These are phyloP conservation scores for Pheosia gnoma DNA, from an alignment of 2,888 invertebrate genomes.

Conservation along the genomic window DNA sequence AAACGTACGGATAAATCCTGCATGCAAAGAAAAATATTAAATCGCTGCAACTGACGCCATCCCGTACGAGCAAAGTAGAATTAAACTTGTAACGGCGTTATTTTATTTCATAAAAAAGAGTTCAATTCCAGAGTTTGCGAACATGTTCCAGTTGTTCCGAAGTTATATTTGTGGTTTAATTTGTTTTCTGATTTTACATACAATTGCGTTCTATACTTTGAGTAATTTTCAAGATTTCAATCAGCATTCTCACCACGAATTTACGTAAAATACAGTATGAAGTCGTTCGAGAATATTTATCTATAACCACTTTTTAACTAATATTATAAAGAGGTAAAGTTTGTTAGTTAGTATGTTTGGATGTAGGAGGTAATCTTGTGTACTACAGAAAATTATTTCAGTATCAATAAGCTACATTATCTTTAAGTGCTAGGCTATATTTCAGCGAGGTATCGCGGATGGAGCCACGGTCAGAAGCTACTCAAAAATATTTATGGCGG, in stretches of 20 bases:
- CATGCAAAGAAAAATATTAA: neutral
- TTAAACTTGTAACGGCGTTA: conserved; percentile 32
- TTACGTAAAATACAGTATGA: neutral
- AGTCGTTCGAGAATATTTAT: no score
- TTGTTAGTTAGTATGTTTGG: no score
- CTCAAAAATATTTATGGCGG: no score
- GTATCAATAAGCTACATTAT: no score
- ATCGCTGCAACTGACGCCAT: conserved; percentile 15
- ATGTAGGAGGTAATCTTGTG: no score
- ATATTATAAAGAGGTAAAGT: no score
- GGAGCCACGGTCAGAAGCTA: no score
- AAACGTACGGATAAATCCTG: neutral
- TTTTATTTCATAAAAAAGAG: conserved; percentile 42
- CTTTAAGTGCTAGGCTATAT: no score
- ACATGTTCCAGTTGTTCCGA: conserved; percentile 30
- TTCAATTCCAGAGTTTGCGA: conserved; percentile 38
- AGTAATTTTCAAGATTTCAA: conserved; percentile 16
- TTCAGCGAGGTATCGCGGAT: no score
- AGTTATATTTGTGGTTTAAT: conserved; percentile 34
- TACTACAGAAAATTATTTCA: no score
- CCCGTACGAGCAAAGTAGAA: conserved; percentile 20
- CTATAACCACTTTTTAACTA: no score
- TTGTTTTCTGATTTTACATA: conserved; percentile 35
- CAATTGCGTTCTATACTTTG: conserved; percentile 13
- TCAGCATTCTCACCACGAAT: neutral